Base-by-base conservation (phyloP, 2,113 vertebrate genomes). In the Bathybates hornii region DNA sequence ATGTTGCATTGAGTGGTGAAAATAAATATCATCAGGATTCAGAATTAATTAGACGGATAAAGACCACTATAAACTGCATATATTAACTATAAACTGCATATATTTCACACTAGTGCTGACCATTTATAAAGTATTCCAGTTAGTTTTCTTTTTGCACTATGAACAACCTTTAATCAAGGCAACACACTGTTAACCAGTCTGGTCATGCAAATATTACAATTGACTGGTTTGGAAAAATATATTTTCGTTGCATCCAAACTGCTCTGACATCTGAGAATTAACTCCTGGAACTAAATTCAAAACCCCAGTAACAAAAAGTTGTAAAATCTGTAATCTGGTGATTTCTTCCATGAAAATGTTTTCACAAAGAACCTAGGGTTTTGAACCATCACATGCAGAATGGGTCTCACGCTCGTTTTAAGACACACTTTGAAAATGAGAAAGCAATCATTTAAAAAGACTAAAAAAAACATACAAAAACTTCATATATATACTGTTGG, bases 1-100 rank as follows among this genome's bases (percentile, higher is more conserved):
- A 80, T 50, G 36, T 43, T 54, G 38, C 54, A 87, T 8, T 17
- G 61, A 88, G 29, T 27, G 36, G 73, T 43, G 5, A 48, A 87
- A 82, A 73, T 5, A 84, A 86, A 87, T 8, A 82, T 89, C 21
- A 82, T 88, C 29, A 83, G 3, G 36, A 87, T 63, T 89, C 7
- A 3, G 59, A 85, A 86, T 50, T 80, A 87, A 41, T 66, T 63
- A 59, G 9, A 68, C 0, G 4, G 0, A 12, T 68, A 73, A 36
- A 63, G 32, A 63, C 59, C 17, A 71, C 66, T 71, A 43, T 43
- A 71, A 71, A 73, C 14, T 45, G 21, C 13, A 73, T 27, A 73
- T 73, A 45, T 10, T 43, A 43, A 14, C 63, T 71, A 9, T 9
- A 71, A 14, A 71, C 21, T 27, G 19, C 24, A 48, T 73, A 73